Base-by-base conservation (phyloP, 2,888 invertebrate species). In the Ochropleura leucogaster region DNA sequence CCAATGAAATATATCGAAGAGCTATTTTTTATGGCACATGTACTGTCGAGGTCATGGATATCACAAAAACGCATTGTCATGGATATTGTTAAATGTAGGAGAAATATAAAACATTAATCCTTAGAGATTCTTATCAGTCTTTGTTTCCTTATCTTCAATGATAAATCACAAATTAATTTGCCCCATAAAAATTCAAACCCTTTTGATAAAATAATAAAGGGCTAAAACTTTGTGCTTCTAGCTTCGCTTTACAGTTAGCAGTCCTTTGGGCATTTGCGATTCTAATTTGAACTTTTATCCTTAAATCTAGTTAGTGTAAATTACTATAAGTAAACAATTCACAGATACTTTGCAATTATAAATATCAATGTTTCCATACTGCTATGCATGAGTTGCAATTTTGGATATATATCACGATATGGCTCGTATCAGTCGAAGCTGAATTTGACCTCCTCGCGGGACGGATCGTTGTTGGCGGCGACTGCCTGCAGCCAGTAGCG, bases 401-500 rank as follows among this genome's bases (percentile, higher is more conserved):
- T 86, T 81, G 79, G 74, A 79, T 80, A 79, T 76, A 70, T 77
- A 87, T 79, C 73, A 81, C 77, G 88, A 88, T 85, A 85, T 86
- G 87, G 66, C n/a, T 77, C 59, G 57, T 72, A 74, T 93, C 91
- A 96, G 89, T 96, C 96, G 82, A 96, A 96, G 87, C 96, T 96
- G 81, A 96, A 96, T 81, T 96, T 96, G 67, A 96, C 94, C 81
- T 96, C 95, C 74, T 97, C 97, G 59, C 97, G 96, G 67, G 97
- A 95, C 64, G 97, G 97, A 60, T 97, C 96, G 75, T 97, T 97
- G 75, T 96, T 97, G 47, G 97, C 97, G 0, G 97, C 97, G 16
- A 97, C 94, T 0, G 97, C 97, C 80, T 97, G 97, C 51, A 97
- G 92, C 92, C 98, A 97, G 90, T 98, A 98, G 55, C 97, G 96